phyloP scores from a whole-genome alignment of 2,113 vertebrate species.

The Podarcis muralis region DNA sequence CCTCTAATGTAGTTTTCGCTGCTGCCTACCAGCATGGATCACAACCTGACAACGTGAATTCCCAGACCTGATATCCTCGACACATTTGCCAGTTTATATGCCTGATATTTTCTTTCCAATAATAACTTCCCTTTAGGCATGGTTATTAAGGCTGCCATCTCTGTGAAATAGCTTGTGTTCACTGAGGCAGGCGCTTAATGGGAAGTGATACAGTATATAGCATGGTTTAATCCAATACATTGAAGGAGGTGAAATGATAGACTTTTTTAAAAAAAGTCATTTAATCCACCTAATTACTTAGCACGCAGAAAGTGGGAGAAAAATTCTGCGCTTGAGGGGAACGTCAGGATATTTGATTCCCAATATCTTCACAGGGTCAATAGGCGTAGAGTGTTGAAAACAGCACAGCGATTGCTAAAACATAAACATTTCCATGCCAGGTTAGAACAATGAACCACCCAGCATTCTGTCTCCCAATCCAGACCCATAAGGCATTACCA shows the following conservation, averaged over 20 bases:
- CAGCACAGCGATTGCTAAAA: not conserved
- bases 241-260: conserved; percentile 45
- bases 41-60: conserved; percentile 51
- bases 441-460: not conserved
- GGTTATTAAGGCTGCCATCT: conserved; percentile 58
- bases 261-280: conserved; percentile 41
- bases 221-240: conserved; percentile 56
- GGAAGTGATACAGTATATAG: conserved; percentile 46
- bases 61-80: conserved; percentile 18
- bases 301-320: conserved; percentile 46
- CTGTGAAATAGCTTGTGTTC: conserved; percentile 66
- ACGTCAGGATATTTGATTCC: conserved; percentile 38
- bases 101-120: conserved; percentile 49
- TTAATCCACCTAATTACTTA: conserved; percentile 64
- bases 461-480: not conserved
- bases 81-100: conserved; percentile 55
- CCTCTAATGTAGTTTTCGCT: conserved; percentile 45
- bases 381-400: conserved; percentile 32
- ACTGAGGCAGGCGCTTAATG: conserved; percentile 58
- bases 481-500: not conserved
- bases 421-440: not conserved
- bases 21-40: conserved; percentile 44
- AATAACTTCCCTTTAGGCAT: conserved; percentile 66
- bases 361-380: conserved; percentile 41
- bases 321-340: conserved; percentile 32